Evolutionary conservation across 2,888 invertebrate species (phyloP).

Genomic region (Pseudolycoriella hygida): DNA sequence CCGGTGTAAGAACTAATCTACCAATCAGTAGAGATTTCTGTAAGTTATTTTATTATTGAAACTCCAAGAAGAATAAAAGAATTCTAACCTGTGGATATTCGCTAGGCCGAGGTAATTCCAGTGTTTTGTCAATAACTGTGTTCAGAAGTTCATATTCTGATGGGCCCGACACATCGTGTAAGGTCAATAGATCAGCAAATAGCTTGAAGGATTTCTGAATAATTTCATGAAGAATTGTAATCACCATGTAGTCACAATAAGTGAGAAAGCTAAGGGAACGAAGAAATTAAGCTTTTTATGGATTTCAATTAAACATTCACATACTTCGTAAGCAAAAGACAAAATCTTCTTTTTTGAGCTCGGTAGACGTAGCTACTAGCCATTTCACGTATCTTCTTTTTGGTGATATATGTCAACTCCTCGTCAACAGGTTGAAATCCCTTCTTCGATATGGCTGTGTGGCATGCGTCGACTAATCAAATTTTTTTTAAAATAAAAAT

Average conservation of each 20-base stretch:
- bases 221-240: conserved; percentile 46
- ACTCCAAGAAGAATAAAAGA: conserved; percentile 4
- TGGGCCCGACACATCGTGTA: conserved; percentile 36
- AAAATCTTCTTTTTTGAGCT: conserved; percentile 65
- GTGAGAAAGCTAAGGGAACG: conserved; percentile 48
- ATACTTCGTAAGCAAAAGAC: conserved; percentile 60
- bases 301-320: conserved; percentile 3
- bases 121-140: conserved; percentile 28
- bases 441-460: conserved; percentile 50
- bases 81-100: conserved; percentile 28
- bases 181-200: conserved; percentile 35
- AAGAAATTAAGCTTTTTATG: neutral
- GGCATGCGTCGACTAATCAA: conserved; percentile 42
- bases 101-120: conserved; percentile 32
- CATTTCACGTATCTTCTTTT: conserved; percentile 44
- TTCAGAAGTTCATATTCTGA: conserved; percentile 28
- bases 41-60: too few species aligned
- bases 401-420: conserved; percentile 28
- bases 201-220: conserved; percentile 42
- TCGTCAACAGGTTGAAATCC: conserved; percentile 66
- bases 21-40: conserved; percentile 31
- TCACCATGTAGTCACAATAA: conserved; percentile 50
- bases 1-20: conserved; percentile 37
- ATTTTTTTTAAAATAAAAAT: neutral
- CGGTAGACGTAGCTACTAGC: conserved; percentile 80